Evolutionary conservation across 2,888 invertebrate genomes (phyloP), one percentile per base, ranked within the genome.

Genomic region (Busseola fusca): DNA sequence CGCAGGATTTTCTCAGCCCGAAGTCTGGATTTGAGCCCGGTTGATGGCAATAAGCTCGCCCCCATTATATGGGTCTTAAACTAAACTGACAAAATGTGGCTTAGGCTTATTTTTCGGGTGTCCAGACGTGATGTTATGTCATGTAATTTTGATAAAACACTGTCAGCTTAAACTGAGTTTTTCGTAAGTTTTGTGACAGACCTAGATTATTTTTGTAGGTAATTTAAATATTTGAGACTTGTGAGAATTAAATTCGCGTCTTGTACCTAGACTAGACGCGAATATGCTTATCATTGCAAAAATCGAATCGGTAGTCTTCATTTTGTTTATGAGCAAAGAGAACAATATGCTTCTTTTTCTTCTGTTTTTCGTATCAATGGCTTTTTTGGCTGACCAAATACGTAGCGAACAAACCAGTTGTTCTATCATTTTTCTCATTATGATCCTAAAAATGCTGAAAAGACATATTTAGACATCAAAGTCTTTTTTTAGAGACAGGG

Each of bases 171-270:
- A 21, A 48, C 52, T 6, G 7, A 6, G 14, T 0, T 50, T 5
- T n/a, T 52, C 14, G 6, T 52, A 14, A 0, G 14, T 21, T 37
- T 54, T 37, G 12, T 21, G 16, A 21, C 14, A 30, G 30, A n/a
- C 30, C n/a, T 14, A 65, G 30, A n/a, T 18, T 27, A 25, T 25
- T 34, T 66, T 45, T 62, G 25, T 62, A 66, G 62, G 45, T 16
- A 3, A 48, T 37, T 48, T 25, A 37, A 56, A 30, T 21, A 52
- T 56, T 64, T 18, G 14, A 34, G 6, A 21, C 25, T 21, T 48
- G 1, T 5, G 7, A 16, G 40, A 59, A 48, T 45, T 45, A 1
- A 42, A 34, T 4, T 0, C 21, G 10, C 6, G 7, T 3, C 45
- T 25, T 27, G 62, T 45, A n/a, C n/a, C n/a, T n/a, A 14, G 42